These are phyloP conservation scores for Paramormyrops hopkinsi DNA, from an alignment of 2,797 vertebrate genomes.

Conservation along the genomic window DNA sequence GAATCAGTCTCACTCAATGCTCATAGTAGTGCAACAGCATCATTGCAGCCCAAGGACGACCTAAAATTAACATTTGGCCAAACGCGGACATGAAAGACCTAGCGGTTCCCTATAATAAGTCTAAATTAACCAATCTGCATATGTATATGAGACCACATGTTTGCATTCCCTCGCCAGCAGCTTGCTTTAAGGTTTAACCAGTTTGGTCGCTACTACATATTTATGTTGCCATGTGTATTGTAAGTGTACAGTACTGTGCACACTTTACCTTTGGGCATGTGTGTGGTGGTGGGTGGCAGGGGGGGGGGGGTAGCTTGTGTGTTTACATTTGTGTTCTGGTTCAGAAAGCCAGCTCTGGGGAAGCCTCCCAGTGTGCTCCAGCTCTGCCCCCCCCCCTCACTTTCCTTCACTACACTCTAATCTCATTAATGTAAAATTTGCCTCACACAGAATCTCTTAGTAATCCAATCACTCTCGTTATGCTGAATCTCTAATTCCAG, in stretches of 20 bases:
- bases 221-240: background rate
- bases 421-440: conserved; percentile 25
- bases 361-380: background rate
- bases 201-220: background rate
- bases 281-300: background rate
- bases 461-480: conserved; percentile 2
- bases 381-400: background rate
- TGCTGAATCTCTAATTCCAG: background rate
- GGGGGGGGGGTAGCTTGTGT: background rate
- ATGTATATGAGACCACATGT: background rate
- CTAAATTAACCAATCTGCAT: background rate
- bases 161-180: background rate
- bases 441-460: conserved; percentile 15
- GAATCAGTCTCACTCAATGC: background rate
- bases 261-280: background rate
- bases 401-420: conserved; percentile 19
- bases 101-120: background rate
- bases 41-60: background rate
- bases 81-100: background rate
- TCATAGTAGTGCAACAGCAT: background rate
- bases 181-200: background rate
- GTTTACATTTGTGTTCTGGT: conserved; percentile 2
- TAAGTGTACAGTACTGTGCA: background rate
- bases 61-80: conserved; percentile 6
- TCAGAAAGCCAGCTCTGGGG: background rate